Percentiles rank a stretch among this genome's conserved stretches.
phyloP scores from a whole-genome alignment of 2,113 vertebrate species.

The Syngnathoides biaculeatus region DNA sequence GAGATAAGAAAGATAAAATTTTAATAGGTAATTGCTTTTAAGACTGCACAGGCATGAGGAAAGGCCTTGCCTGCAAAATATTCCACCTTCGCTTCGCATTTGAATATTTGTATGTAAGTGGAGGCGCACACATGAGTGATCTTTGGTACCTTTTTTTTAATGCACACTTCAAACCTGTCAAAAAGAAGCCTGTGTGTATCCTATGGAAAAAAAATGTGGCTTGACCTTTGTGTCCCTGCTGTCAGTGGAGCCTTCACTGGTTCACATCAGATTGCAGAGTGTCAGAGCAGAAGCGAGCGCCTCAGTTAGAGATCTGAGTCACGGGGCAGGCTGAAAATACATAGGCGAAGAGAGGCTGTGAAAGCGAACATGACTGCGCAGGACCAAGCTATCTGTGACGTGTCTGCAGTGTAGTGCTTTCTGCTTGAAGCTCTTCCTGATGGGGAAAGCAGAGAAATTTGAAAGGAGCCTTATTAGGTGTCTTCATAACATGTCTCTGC shows the following conservation, averaged over 20 bases:
- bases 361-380: slow-evolving; percentile 44
- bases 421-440: slow-evolving; percentile 39
- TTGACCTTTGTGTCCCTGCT: slow-evolving; percentile 59
- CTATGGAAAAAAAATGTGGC: slow-evolving; percentile 40
- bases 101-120: neutral
- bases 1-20: slow-evolving; percentile 55
- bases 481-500: too few relatives aligned
- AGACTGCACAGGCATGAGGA: slow-evolving; percentile 50
- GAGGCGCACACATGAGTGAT: neutral
- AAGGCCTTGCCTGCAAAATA: slow-evolving; percentile 48
- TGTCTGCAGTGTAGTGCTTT: slow-evolving; percentile 30
- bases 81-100: slow-evolving; percentile 15
- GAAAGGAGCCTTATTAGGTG: neutral
- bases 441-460: slow-evolving; percentile 16
- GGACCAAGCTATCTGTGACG: slow-evolving; percentile 49
- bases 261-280: slow-evolving; percentile 62
- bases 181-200: slow-evolving; percentile 33
- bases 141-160: slow-evolving; percentile 5
- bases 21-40: slow-evolving; percentile 62
- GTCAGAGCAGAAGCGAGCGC: slow-evolving; percentile 45
- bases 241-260: slow-evolving; percentile 48
- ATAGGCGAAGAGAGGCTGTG: slow-evolving; percentile 13
- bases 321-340: slow-evolving; percentile 18
- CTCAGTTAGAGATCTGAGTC: slow-evolving; percentile 19
- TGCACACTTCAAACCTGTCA: slow-evolving; percentile 36